Conservation (phyloP, 1,140 invertebrate species). For the Zeugodacus cucurbitae region DNA sequence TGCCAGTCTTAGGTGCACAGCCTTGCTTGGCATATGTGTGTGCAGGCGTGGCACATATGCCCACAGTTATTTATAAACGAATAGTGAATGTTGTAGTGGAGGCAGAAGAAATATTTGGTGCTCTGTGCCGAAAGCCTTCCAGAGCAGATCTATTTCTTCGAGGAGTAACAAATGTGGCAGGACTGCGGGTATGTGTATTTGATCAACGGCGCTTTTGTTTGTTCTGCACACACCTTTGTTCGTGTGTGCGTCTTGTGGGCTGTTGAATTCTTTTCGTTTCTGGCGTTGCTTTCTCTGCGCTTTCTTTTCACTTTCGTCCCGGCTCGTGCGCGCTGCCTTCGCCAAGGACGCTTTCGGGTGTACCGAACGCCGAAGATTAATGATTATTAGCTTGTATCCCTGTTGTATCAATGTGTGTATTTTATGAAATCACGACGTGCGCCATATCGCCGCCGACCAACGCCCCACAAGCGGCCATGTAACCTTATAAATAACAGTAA, state of each 20-base stretch:
- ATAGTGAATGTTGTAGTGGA: not conserved
- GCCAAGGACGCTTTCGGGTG: constrained; percentile 44
- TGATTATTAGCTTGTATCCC: constrained; percentile 48
- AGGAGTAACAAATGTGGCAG: not conserved
- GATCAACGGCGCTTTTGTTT: not conserved
- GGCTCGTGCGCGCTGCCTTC: not conserved
- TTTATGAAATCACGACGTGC: constrained; percentile 34
- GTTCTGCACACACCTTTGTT: not conserved
- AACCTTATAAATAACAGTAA: not conserved
- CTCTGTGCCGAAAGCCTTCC: not conserved
- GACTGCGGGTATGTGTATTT: not conserved
- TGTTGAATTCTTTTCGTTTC: not conserved
- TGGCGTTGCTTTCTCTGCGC: not conserved
- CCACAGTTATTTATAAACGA: not conserved
- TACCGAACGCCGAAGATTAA: constrained; percentile 45
- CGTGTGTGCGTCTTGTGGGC: not conserved
- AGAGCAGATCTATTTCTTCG: not conserved
- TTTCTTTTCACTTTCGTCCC: not conserved
- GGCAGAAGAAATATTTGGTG: not conserved
- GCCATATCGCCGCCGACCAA: not conserved
- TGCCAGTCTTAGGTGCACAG: not conserved
- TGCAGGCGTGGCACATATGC: not conserved
- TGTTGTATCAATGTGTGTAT: constrained; percentile 40
- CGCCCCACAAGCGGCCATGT: not conserved
- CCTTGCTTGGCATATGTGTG: not conserved